Evolutionary conservation across 1,140 invertebrate genomes (phyloP), one percentile per base, ranked within the genome.

Genomic region (Hylaeus volcanicus): DNA sequence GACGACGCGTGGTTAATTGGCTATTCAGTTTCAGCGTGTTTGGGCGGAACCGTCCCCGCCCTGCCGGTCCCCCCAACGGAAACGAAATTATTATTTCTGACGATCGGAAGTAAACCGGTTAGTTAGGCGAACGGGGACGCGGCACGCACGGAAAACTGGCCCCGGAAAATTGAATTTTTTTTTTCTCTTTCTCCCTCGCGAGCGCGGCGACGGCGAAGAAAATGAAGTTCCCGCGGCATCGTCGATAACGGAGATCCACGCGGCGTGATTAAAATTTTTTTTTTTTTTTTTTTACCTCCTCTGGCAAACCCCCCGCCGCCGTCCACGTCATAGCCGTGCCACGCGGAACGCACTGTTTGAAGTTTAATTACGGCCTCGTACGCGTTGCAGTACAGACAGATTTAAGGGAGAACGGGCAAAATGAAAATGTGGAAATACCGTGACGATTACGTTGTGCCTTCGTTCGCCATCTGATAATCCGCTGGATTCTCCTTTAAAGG

Each of bases 71-170:
- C 45, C 0, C 9, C 26, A n/a, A n/a, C 48, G 12, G 70, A 60
- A 70, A 82, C 12, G 71, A 70, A 78, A 71, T 84, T 82, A 71
- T 82, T 82, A 77, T 78, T 82, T 63, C 74, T 82, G 58, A 70
- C 74, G 80, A 74, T 74, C 55, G 69, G 37, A 79, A 65, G 66
- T 75, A 75, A 80, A 73, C 65, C 60, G 73, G 70, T 82, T 82
- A 78, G 74, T 79, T 74, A 74, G 75, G 12, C 64, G 26, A 45
- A 43, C 51, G 72, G 56, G 26, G 8, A 65, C n/a, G 39, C 6
- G 39, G 41, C 11, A 55, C 80, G 64, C 65, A 39, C 56, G 78
- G 41, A 69, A 79, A 78, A 65, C 74, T 73, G 53, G 26, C 12
- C 48, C 48, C 8, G 79, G 70, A 66, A 86, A 84, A 86, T 83